A percentile compares a stretch with the other conserved stretches of the same genome.
These are phyloP conservation scores for Ursus arctos DNA, from an alignment of 2,113 vertebrate genomes.

Conservation along the genomic window DNA sequence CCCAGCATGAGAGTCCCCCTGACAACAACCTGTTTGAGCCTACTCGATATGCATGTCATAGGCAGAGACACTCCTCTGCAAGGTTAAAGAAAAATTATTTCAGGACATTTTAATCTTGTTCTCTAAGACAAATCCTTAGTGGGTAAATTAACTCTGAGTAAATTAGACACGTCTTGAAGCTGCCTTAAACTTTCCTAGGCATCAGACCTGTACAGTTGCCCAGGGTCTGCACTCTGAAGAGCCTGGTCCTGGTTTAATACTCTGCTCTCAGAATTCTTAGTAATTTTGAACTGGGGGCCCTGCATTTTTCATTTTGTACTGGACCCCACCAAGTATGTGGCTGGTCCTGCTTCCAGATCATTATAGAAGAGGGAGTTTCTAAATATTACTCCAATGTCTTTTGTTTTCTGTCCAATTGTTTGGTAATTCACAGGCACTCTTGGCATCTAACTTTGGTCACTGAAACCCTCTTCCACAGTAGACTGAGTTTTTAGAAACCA, in stretches of 20 bases:
- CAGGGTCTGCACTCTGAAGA: neutral
- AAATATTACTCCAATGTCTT: neutral
- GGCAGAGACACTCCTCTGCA: neutral
- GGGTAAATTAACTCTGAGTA: neutral
- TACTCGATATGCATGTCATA: neutral
- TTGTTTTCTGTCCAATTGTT: neutral
- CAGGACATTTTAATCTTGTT: neutral
- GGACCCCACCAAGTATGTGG: neutral
- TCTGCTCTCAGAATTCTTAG: neutral
- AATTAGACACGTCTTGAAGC: neutral
- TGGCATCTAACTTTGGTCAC: neutral
- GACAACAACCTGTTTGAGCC: neutral
- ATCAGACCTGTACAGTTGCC: fast-evolving
- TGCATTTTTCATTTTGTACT: neutral
- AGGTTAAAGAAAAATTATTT: constrained; percentile 22
- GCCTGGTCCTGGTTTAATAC: neutral
- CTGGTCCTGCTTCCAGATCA: neutral
- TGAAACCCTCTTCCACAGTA: neutral
- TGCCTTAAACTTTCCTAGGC: neutral
- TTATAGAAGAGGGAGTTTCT: neutral
- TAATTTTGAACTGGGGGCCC: neutral
- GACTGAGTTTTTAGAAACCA: neutral
- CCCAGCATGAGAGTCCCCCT: neutral
- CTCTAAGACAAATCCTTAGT: neutral
- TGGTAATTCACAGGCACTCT: neutral